Evolutionary conservation across 2,888 invertebrate species (phyloP), one percentile per base, ranked within the genome.

Genomic region (Brachycybe producta): DNA sequence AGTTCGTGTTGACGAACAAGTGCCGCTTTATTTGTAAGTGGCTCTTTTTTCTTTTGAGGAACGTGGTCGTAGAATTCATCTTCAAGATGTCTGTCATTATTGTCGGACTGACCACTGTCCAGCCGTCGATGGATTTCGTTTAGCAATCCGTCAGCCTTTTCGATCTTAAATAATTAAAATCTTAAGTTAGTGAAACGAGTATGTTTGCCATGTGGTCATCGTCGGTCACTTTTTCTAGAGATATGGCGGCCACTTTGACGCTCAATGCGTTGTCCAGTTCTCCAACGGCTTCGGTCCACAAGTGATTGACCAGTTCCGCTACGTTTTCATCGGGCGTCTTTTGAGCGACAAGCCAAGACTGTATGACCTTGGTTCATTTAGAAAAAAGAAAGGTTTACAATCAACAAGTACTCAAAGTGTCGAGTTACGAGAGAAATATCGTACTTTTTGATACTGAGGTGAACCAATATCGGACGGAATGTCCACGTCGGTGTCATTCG

Each of bases 201-300:
- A 8, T 38, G 15, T 7, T 38, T 38, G 38, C 7, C 7, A 38
- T 11, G 38, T 30, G 13, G 8, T 30, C 30, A 8, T 30, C 30
- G 38, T 17, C 7, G 21, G 7, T 11, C 24, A 15, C 15, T 21
- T 24, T 11, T 27, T 36, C 19, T 13, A 17, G 32, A 17, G 19
- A 30, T 19, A 49, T 49, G 34, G 24, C 42, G 19, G 17, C 11
- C 38, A 49, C 21, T 27, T 7, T 35, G 21, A 8, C 23, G 21
- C 7, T 36, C 15, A 46, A 36, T 23, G 17, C 7, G 24, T 34
- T 34, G 7, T 35, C 46, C 5, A 46, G 46, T n/a, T 24, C 11
- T 38, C 38, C 38, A 38, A 21, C 5, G 11, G 27, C 24, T 19
- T 50, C 50, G 21, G 3, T 38, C 50, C 50, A 50, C 24, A 50